Conservation (phyloP, 1,140 invertebrate species). For the Luehdorfia chinensis region DNA sequence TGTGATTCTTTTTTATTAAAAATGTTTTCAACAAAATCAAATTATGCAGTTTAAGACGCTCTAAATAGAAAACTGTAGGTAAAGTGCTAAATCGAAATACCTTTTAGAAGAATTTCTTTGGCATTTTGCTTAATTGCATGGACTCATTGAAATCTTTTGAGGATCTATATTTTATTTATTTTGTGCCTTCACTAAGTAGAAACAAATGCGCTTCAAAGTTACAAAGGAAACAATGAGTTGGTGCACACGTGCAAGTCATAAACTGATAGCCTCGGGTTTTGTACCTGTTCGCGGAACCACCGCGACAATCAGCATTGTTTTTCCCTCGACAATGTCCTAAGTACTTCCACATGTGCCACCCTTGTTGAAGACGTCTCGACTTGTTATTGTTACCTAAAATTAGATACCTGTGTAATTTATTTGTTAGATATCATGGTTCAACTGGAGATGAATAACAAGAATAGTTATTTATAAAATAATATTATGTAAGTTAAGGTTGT, state of each 20-base stretch:
- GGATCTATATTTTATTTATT: no score
- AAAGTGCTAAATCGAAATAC: no score
- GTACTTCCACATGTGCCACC: slow-evolving; percentile 51
- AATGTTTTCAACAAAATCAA: no score
- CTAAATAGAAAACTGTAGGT: no score
- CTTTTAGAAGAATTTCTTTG: no score
- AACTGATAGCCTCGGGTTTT: slow-evolving; percentile 33
- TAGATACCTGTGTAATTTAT: not conserved
- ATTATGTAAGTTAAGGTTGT: no score
- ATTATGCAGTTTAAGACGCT: no score
- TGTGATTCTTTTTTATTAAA: no score
- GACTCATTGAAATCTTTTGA: not conserved
- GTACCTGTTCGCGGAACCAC: slow-evolving; percentile 47
- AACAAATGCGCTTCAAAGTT: slow-evolving; percentile 5
- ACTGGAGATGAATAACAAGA: no score
- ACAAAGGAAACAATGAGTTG: slow-evolving; percentile 29
- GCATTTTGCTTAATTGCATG: not conserved
- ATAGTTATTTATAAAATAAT: no score
- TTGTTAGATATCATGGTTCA: no score
- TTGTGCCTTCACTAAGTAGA: slow-evolving; percentile 3
- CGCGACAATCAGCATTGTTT: slow-evolving; percentile 32
- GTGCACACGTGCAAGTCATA: slow-evolving; percentile 59
- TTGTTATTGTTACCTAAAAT: slow-evolving; percentile 12
- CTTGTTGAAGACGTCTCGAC: slow-evolving; percentile 14
- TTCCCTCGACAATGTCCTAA: slow-evolving; percentile 32